A percentile compares a stretch with the other conserved stretches of the same genome.
Conservation (phyloP, 2,888 invertebrate species). For the Drosophila subquinaria region DNA sequence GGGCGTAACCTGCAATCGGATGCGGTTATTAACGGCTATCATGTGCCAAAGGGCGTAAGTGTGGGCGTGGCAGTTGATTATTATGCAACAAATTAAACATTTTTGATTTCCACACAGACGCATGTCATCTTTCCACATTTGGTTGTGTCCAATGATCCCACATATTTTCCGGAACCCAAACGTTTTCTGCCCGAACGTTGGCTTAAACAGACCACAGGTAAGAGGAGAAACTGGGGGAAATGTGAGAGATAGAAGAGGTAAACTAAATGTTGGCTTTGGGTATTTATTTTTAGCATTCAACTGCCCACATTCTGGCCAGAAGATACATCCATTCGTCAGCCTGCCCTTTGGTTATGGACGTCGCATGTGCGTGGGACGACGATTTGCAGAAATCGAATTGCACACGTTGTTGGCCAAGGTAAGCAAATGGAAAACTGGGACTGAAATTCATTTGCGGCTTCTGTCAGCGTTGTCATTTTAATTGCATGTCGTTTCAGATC, state of each 20-base stretch:
- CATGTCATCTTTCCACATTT: slow-evolving; percentile 93
- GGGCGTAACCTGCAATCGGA: slow-evolving; percentile 91
- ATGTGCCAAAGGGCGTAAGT: slow-evolving; percentile 92
- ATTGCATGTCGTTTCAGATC: slow-evolving; percentile 86
- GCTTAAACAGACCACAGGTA: slow-evolving; percentile 87
- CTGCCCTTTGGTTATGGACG: slow-evolving; percentile 92
- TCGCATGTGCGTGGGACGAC: slow-evolving; percentile 91
- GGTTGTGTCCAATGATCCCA: slow-evolving; percentile 90
- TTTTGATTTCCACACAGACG: slow-evolving; percentile 87
- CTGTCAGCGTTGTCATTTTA: background rate
- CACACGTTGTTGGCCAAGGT: slow-evolving; percentile 91
- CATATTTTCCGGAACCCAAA: slow-evolving; percentile 90
- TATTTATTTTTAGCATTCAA: slow-evolving; percentile 26
- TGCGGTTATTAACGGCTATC: slow-evolving; percentile 91
- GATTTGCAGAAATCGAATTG: slow-evolving; percentile 93
- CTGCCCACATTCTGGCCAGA: slow-evolving; percentile 85
- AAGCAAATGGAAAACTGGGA: slow-evolving; percentile 45
- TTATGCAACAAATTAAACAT: background rate
- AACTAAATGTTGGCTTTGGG: background rate
- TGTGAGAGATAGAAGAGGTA: background rate
- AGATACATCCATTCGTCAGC: slow-evolving; percentile 91
- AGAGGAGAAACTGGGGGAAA: slow-evolving; percentile 45
- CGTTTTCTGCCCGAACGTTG: slow-evolving; percentile 92
- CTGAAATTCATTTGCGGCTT: background rate
- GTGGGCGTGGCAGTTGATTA: slow-evolving; percentile 10